Conservation (phyloP, 2,888 invertebrate species). For the Elysia crispata region DNA sequence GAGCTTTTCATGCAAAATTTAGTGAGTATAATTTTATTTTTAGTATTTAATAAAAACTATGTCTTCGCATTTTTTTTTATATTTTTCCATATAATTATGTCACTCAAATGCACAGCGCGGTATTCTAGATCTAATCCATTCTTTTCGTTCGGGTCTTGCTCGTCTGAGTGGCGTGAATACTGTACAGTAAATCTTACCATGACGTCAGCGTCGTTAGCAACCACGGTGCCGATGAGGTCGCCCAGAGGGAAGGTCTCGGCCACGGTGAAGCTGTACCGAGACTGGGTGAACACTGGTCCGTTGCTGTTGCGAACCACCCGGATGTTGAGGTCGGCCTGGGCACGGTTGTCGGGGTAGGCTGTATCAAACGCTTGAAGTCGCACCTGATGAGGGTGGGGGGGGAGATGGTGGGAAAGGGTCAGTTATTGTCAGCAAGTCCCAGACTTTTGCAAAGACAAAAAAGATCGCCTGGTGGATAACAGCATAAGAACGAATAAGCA, state of each 20-base stretch:
- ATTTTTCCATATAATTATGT: no score
- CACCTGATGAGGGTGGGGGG: constrained; percentile 47
- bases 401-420: not conserved
- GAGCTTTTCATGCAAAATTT: no score
- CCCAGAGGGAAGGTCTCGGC: constrained; percentile 67
- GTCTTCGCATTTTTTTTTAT: no score
- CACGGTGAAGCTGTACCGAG: constrained; percentile 59
- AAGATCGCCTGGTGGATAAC: no score
- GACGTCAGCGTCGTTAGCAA: constrained; percentile 90
- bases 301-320: constrained; percentile 61
- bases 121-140: no score
- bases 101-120: no score
- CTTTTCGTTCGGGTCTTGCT: not conserved
- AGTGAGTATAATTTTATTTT: no score
- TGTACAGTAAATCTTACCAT: constrained; percentile 78
- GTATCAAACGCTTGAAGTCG: constrained; percentile 63
- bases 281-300: constrained; percentile 57
- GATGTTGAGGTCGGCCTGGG: constrained; percentile 57
- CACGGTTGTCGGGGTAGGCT: constrained; percentile 56
- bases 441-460: no score
- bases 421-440: not conserved
- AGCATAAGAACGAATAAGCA: no score
- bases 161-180: not conserved
- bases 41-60: no score
- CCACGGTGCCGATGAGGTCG: constrained; percentile 85